Evolutionary conservation across 2,113 vertebrate species (phyloP), one percentile per base, ranked within the genome.

Genomic region (Enhydra lutris): DNA sequence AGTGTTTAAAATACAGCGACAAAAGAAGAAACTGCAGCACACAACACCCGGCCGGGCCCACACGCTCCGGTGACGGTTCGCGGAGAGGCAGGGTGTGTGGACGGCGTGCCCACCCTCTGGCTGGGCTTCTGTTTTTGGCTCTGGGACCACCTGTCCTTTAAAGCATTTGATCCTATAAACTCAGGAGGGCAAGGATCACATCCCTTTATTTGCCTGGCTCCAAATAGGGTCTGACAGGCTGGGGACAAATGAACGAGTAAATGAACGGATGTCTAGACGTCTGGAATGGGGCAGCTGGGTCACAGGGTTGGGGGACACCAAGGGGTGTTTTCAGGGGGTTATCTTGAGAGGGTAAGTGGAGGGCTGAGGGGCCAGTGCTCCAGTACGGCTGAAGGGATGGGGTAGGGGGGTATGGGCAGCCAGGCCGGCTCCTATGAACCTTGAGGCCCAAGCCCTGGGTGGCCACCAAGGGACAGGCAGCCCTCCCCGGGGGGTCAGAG

Each of bases 1-100:
- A 86, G 34, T 89, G 91, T 96, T 93, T 94, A 96, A 97, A 94
- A 96, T 91, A 96, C 82, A 95, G 97, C 4, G 83, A 97, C 94
- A 95, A 95, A 97, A 95, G 96, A 71, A 94, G 94, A 92, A 87
- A 78, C 83, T 18, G 87, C 42, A 45, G 91, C 81, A 78, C 94
- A 82, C 55, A 94, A 96, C 89, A 52, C 83, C 89, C 6, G 26
- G 73, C 65, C 3, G 31, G 94, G 94, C 92, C 92, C 90, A 94
- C 81, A n/a, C 59, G 36, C 57, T 57, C 86, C 4, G 21, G 78
- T 15, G 71, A 69, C 0, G 21, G 65, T n/a, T 50, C 61, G 14
- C 36, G 39, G 21, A 73, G 76, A 61, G 3, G 52, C 39, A 52
- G 8, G 34, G 61, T 71, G 18, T 59, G 47, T 29, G 52, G 57